Evolutionary conservation across 2,888 invertebrate genomes (phyloP).

Genomic region (Cactoblastis cactorum): DNA sequence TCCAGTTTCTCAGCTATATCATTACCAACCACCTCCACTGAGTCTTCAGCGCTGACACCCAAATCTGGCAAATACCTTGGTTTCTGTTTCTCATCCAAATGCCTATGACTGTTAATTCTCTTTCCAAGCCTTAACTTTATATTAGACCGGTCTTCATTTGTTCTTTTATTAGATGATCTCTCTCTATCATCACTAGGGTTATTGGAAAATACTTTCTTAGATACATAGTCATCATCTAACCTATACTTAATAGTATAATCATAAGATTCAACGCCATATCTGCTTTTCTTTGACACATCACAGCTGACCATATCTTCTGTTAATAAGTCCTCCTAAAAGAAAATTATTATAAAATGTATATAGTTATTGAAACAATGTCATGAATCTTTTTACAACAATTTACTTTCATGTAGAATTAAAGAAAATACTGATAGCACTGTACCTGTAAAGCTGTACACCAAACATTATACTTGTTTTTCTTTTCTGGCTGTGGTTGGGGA

Average conservation of each 20-base stretch:
- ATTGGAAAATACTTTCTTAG: constrained; percentile 58
- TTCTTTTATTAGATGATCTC: constrained; percentile 75
- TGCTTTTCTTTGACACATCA: constrained; percentile 84
- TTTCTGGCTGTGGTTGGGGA: constrained; percentile 54
- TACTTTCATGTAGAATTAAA: no score
- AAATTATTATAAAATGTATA: neutral
- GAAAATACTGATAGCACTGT: no score
- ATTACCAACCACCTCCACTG: constrained; percentile 80
- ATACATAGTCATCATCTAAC: constrained; percentile 71
- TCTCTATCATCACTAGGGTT: constrained; percentile 40
- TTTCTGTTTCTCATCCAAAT: constrained; percentile 72
- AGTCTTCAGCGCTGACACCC: constrained; percentile 64
- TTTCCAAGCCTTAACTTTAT: constrained; percentile 78
- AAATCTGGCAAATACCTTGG: constrained; percentile 81
- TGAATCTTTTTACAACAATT: no score
- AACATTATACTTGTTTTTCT: constrained; percentile 86
- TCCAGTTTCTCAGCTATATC: constrained; percentile 86
- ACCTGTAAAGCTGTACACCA: constrained; percentile 83
- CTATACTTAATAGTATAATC: constrained; percentile 83
- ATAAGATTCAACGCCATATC: constrained; percentile 88
- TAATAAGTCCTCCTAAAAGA: constrained; percentile 86
- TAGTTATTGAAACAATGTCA: no score
- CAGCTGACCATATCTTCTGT: constrained; percentile 88
- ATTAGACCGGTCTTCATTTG: constrained; percentile 78
- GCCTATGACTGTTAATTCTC: constrained; percentile 60